Evolutionary conservation across 2,888 invertebrate species (phyloP), one percentile per base, ranked within the genome.

Genomic region (Limenitis camilla): DNA sequence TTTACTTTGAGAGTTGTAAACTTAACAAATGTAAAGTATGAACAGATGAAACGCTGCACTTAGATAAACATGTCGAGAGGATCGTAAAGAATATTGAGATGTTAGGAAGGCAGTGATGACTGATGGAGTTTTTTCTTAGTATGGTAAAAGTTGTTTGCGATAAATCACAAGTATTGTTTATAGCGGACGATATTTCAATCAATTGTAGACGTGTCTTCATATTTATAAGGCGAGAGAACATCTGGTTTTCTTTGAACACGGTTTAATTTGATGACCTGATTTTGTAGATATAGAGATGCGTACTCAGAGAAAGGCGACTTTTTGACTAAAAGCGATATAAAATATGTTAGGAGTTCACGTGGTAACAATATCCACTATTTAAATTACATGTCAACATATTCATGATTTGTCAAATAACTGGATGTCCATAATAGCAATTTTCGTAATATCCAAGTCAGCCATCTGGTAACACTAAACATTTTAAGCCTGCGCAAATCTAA

Each of bases 1-100:
- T 69, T 69, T 71, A 71, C 72, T 66, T 65, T 65, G 65, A 61
- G 64, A 67, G 71, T 66, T 62, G 67, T 76, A 67, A 74, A 70
- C 66, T 67, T 62, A 64, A 63, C 63, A 61, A 65, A 64, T 58
- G 63, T 64, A 58, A 61, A 62, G 52, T 60, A 62, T 61, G 62
- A 58, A 63, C 56, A 66, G 63, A 63, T 57, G 59, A 61, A 65
- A 60, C 55, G 54, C 31, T 40, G 19, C 40, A 41, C 32, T 43
- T 33, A 41, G 39, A 45, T 56, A 56, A 53, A 59, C 47, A 50
- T 11, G 43, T 44, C 31, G 27, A 28, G 49, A 39, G 45, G 41
- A 19, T 49, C 55, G 57, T 59, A 51, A 59, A 57, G 47, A 56
- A 52, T 35, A 50, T 43, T 32, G 48, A 51, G 42, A 47, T 53